Conservation (phyloP, 2,888 invertebrate genomes). For the Antheraea yamamai region DNA sequence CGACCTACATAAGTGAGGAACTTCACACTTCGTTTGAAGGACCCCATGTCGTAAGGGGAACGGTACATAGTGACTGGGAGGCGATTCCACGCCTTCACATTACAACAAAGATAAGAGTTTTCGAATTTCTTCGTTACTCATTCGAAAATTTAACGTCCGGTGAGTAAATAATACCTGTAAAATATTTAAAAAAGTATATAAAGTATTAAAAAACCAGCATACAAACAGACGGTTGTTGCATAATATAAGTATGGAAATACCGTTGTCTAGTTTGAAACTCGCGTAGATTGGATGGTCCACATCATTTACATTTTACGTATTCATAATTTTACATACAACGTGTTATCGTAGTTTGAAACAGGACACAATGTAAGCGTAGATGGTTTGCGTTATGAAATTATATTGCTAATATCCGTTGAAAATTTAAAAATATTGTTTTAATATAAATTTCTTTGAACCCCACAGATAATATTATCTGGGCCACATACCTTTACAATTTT, state of each 20-base stretch:
- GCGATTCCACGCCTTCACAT: no score
- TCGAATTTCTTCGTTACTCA: no score
- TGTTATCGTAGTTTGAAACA: background rate
- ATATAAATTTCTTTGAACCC: background rate
- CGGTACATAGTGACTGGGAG: no score
- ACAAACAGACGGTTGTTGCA: background rate
- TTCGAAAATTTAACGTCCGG: no score
- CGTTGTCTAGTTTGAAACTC: background rate
- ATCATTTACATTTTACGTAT: conserved; percentile 4
- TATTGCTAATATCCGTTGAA: background rate
- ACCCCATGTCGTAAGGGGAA: no score
- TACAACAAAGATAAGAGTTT: no score
- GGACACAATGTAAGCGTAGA: background rate
- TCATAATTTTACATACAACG: conserved; percentile 1
- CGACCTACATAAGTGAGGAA: no score
- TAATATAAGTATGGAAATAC: background rate
- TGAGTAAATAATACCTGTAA: no score
- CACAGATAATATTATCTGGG: background rate
- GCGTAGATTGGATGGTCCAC: background rate
- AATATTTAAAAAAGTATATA: background rate
- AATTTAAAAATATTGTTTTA: background rate
- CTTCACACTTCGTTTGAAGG: no score
- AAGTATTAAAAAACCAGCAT: background rate
- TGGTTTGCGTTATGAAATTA: background rate
- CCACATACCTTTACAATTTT: no score